Evolutionary conservation across 2,888 invertebrate species (phyloP), one percentile per base, ranked within the genome.

Genomic region (Cryptocephalus primarius): DNA sequence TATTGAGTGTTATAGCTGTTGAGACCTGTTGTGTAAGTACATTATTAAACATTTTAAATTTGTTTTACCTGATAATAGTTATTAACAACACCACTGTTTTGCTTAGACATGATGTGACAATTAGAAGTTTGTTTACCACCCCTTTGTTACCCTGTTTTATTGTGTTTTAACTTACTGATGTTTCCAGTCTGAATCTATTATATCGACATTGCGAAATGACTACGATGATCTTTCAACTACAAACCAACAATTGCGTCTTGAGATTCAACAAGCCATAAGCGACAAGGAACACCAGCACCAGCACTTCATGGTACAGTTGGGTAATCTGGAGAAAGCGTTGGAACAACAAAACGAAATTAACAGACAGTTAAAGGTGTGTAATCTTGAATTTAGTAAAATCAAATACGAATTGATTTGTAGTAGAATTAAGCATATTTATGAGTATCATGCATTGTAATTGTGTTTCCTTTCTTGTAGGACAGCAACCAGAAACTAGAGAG

Each of bases 271-370:
- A 42, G 57, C 71, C 10, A 61, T 42, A 8, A 64, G 60, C 12
- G 65, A 64, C 43, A 63, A 73, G 38, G 59, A 58, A 36, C 49
- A 53, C 31, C 53, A 56, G 44, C 48, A 63, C 40, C 52, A 51
- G 38, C 48, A 56, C 34, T 51, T 59, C 14, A 52, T 62, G 32
- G 52, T 60, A 31, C 64, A 65, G 46, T 52, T 60, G 54, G 58
- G 42, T 58, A 66, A 48, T 48, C 66, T 68, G 52, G 72, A 75
- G 44, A 71, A 75, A 51, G 72, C 76, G 48, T 70, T 75, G 51
- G 76, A 76, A 46, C 73, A 77, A 53, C 70, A 74, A 41, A 69
- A 71, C 48, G 76, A 77, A 38, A 2, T 40, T 4, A 40, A 40
- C 8, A n/a, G 40, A 12, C 68, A 75, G 75, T 76, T 54, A 31